A percentile compares a stretch with the other conserved stretches of the same genome.
phyloP scores from a whole-genome alignment of 2,113 vertebrate species.

The Malaclemys terrapin region DNA sequence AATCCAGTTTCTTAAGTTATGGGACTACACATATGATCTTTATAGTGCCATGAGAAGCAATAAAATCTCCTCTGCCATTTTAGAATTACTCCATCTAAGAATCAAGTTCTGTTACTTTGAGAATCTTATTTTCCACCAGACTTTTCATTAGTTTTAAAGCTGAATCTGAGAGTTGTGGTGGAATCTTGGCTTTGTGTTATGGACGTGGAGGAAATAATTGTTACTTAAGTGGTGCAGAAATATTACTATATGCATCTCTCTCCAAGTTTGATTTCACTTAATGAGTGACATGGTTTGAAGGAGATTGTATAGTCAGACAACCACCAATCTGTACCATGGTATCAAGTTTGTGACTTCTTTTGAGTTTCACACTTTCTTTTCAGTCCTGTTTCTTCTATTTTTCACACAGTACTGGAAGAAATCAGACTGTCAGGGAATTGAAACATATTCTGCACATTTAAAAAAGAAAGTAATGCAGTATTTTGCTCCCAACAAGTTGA shows the following conservation, averaged over 20 bases:
- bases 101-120: neutral
- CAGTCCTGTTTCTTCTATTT: neutral
- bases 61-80: slow-evolving; percentile 57
- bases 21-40: neutral
- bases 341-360: too few relatives aligned
- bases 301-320: neutral
- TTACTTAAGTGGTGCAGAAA: neutral
- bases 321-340: too few relatives aligned
- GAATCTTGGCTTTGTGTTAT: slow-evolving; percentile 30
- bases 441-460: neutral
- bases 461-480: neutral
- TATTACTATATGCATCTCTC: neutral
- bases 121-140: slow-evolving; percentile 26
- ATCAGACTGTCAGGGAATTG: neutral
- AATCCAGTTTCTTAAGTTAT: neutral
- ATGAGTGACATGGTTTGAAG: neutral
- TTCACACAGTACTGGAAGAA: too few relatives aligned
- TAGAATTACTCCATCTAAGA: neutral
- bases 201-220: neutral
- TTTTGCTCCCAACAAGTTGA: neutral
- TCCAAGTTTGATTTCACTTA: neutral
- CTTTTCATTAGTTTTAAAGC: neutral
- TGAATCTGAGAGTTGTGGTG: slow-evolving; percentile 30
- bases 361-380: neutral
- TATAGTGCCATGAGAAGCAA: slow-evolving; percentile 29